phyloP scores from a whole-genome alignment of 2,113 vertebrate species.

The Tympanuchus pallidicinctus region DNA sequence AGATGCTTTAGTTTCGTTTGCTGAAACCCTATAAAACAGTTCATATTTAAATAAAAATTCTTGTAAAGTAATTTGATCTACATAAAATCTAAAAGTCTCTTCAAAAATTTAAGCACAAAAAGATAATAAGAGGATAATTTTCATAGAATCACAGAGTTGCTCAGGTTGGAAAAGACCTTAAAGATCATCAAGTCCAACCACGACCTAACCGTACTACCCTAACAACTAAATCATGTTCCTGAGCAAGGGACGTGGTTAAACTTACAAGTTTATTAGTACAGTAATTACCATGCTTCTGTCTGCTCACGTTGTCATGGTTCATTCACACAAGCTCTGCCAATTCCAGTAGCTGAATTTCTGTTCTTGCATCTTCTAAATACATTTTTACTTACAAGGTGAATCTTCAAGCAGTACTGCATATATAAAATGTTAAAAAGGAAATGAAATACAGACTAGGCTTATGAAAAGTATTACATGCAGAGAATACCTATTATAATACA shows the following conservation, averaged over 20 bases:
- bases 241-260: too few relatives aligned
- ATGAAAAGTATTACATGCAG: neutral
- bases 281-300: neutral
- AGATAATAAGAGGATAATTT: neutral
- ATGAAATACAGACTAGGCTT: neutral
- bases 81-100: neutral
- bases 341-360: neutral
- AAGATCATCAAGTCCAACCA: too few relatives aligned
- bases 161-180: too few relatives aligned
- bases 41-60: neutral
- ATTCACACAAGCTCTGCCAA: neutral
- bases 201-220: too few relatives aligned
- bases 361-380: neutral
- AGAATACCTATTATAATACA: neutral
- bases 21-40: neutral
- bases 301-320: neutral
- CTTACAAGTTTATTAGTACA: neutral
- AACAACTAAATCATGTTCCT: too few relatives aligned
- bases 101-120: neutral
- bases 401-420: neutral
- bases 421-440: neutral
- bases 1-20: neutral
- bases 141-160: too few relatives aligned
- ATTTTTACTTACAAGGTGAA: neutral
- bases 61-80: neutral